Evolutionary conservation across 2,113 vertebrate genomes (phyloP).

Genomic region (Macaca mulatta): DNA sequence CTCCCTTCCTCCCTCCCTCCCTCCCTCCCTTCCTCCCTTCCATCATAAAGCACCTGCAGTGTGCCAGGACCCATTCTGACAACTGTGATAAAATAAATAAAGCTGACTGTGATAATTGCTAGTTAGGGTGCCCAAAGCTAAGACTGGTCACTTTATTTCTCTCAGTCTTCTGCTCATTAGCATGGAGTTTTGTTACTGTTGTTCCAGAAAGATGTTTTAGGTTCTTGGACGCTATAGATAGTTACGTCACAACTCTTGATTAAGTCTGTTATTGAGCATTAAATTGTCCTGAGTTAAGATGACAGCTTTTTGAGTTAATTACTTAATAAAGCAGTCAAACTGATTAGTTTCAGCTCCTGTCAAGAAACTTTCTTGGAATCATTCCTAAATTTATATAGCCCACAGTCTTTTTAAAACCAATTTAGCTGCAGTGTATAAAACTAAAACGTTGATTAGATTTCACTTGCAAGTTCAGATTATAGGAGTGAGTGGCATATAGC

Average conservation of each 20-base stretch:
- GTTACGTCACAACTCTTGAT: neutral
- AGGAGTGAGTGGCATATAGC: neutral
- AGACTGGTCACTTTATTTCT: neutral
- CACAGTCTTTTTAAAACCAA: slow-evolving; percentile 16
- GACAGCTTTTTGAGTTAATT: neutral
- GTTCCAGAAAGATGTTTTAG: neutral
- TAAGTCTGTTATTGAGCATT: neutral
- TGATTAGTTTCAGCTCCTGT: slow-evolving; percentile 10
- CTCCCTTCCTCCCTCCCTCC: neutral
- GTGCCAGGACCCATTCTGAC: neutral
- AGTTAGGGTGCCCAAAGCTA: neutral
- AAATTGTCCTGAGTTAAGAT: slow-evolving; percentile 27
- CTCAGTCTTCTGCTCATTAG: neutral
- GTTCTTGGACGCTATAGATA: neutral
- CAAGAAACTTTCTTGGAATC: slow-evolving; percentile 33
- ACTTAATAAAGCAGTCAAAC: slow-evolving; percentile 35
- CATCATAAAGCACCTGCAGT: neutral
- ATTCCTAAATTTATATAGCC: neutral
- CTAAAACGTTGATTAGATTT: neutral
- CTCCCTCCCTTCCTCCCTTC: neutral
- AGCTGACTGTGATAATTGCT: neutral
- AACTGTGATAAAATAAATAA: neutral
- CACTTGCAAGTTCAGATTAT: slow-evolving; percentile 4
- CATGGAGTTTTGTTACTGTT: neutral
- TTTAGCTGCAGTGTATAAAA: slow-evolving; percentile 9